Base-by-base conservation (phyloP, 2,113 vertebrate genomes). In the Muscicapa adusta region DNA sequence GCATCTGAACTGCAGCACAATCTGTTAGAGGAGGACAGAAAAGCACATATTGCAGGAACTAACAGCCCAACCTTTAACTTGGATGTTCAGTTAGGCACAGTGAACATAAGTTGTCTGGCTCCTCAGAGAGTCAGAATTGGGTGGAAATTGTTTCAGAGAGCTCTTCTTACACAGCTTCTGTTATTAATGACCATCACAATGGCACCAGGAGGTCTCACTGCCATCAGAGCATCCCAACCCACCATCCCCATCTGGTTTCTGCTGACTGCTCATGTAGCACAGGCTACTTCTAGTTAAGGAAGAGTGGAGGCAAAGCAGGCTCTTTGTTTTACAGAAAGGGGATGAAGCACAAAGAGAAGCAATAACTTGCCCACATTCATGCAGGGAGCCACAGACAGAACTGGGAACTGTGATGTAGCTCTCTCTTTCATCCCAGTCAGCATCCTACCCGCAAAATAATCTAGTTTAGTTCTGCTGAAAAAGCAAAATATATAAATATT, bases 401-500 rank as follows among this genome's bases (percentile, higher is more conserved):
- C 62, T 51, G 85, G 50, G 85, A 85, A 22, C 81, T 79, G 54
- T 65, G 85, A 79, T 76, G 50, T 28, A 45, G 71, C 70, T 75
- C 38, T 74, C 54, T 42, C 89, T 89, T 93, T 94, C 63, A 89
- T 94, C 95, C 48, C 78, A 73, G 80, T 91, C 87, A 79, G 74
- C 80, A 75, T 94, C 78, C 62, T 85, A 82, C 70, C 86, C 67
- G 0, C 89, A 90, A 91, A 91, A 93, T 91, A 95, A 94, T 94
- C 72, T 45, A 84, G 79, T 94, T 95, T 83, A 85, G 62, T 94
- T 93, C 85, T 91, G 81, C 91, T 95, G 90, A 91, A 90, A 88
- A 93, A 90, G 88, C 51, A 96, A 56, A 88, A 94, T 80, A 61
- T 74, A 72, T 89, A 79, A 91, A 83, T 94, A 89, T 88, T 76